Evolutionary conservation across 2,113 vertebrate species (phyloP).

Genomic region (Synodontis membranacea): DNA sequence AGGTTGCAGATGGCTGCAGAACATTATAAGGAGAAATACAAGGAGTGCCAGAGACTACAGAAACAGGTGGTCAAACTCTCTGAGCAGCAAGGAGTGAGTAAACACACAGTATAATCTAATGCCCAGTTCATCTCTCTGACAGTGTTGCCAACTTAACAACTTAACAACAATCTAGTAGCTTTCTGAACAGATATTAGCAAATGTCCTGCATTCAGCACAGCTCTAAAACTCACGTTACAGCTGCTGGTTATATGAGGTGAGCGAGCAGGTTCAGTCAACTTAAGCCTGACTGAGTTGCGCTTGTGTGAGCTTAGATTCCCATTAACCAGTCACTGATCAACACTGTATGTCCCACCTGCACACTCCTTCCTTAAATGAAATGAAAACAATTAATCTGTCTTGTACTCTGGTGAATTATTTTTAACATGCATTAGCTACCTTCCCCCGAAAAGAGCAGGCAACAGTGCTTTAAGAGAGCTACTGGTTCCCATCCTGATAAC

Average conservation of each 20-base stretch:
- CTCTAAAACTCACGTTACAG: background rate
- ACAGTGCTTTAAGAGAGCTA: background rate
- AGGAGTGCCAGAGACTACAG: conserved; percentile 94
- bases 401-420: background rate
- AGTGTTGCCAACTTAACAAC: conserved; percentile 4
- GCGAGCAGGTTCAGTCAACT: background rate
- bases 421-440: background rate
- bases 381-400: background rate
- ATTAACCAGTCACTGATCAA: background rate
- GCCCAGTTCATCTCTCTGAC: background rate
- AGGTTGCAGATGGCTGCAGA: conserved; percentile 98
- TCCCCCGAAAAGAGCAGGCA: background rate
- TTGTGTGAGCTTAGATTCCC: background rate
- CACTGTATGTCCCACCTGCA: background rate
- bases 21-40: conserved; percentile 98
- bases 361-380: background rate
- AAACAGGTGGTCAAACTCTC: conserved; percentile 89
- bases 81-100: conserved; percentile 87
- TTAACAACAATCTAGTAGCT: background rate
- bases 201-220: background rate
- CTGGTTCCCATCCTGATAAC: background rate
- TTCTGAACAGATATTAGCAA: background rate
- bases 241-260: conserved; percentile 8
- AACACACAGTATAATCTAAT: conserved; percentile 1
- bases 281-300: background rate